A percentile compares a stretch with the other conserved stretches of the same genome.
These are phyloP conservation scores for Neomonachus schauinslandi DNA, from an alignment of 2,113 vertebrate genomes.

Conservation along the genomic window DNA sequence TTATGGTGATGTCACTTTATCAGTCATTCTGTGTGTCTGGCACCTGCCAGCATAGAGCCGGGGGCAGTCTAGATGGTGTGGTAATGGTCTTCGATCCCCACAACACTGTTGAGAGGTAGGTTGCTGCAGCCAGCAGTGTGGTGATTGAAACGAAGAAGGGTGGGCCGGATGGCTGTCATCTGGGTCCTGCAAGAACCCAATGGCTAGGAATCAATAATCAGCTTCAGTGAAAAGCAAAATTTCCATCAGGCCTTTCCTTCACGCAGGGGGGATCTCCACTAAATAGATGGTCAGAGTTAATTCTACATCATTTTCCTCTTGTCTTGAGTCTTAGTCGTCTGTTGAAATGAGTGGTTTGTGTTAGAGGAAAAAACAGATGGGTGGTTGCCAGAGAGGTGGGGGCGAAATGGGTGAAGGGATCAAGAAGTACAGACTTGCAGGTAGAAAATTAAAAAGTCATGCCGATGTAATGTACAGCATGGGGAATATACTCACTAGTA, in stretches of 20 bases:
- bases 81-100: neutral
- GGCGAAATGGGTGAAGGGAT: neutral
- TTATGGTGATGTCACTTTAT: neutral
- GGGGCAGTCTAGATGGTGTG: neutral
- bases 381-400: neutral
- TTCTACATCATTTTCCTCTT: neutral
- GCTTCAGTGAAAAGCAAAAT: neutral
- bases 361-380: neutral
- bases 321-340: neutral
- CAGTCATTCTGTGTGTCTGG: neutral
- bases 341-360: neutral
- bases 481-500: neutral
- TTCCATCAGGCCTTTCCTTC: neutral
- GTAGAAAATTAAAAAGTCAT: neutral
- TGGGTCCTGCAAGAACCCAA: neutral
- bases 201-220: neutral
- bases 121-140: rapidly evolving
- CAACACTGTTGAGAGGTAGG: neutral
- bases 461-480: neutral
- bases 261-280: neutral
- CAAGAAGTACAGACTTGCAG: neutral
- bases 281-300: neutral
- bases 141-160: neutral
- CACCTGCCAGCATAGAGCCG: neutral
- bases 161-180: rapidly evolving